phyloP scores from a whole-genome alignment of 2,888 invertebrate species.

The Tinea pellionella region DNA sequence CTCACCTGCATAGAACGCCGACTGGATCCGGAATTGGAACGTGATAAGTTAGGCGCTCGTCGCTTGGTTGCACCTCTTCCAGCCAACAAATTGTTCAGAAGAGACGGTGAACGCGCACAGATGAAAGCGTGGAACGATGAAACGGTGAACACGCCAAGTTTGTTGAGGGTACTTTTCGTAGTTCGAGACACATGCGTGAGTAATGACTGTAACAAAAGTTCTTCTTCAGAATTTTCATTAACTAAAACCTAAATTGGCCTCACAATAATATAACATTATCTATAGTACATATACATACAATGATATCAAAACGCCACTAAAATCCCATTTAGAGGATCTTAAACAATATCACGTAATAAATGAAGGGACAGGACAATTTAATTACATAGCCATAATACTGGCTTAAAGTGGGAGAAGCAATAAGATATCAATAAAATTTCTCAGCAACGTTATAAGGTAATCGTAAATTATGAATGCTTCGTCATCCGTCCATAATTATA shows the following conservation, averaged over 20 bases:
- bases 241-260: neutral
- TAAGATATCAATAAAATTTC: neutral
- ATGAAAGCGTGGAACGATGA: slow-evolving; percentile 98
- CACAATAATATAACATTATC: neutral
- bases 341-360: slow-evolving; percentile 5
- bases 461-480: neutral
- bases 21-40: slow-evolving; percentile 90
- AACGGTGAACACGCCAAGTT: slow-evolving; percentile 96
- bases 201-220: slow-evolving; percentile 79
- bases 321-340: neutral
- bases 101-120: slow-evolving; percentile 93
- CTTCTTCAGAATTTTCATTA: neutral
- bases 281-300: neutral
- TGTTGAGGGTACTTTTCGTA: slow-evolving; percentile 94
- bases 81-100: slow-evolving; percentile 90
- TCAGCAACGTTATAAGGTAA: neutral
- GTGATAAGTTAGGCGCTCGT: slow-evolving; percentile 87
- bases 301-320: neutral
- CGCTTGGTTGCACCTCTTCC: slow-evolving; percentile 92
- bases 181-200: slow-evolving; percentile 94
- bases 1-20: slow-evolving; percentile 85
- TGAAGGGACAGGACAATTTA: slow-evolving; percentile 7
- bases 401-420: neutral
- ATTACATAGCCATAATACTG: neutral
- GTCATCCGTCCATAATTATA: neutral